phyloP scores from a whole-genome alignment of 2,797 vertebrate species.

The Acestrorhynchus altus region DNA sequence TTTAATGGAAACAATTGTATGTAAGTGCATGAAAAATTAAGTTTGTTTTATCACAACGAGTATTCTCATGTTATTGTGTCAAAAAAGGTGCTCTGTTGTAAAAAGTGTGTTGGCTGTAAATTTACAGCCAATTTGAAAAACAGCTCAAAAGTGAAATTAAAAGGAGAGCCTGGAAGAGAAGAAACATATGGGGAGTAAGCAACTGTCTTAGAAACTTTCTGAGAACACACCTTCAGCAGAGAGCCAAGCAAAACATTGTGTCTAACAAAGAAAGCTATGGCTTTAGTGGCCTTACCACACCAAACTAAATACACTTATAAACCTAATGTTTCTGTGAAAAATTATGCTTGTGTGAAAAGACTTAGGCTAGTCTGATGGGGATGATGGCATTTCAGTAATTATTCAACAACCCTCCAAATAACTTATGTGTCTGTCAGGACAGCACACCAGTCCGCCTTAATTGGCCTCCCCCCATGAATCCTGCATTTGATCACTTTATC shows the following conservation, averaged over 20 bases:
- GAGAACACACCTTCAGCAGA: not conserved
- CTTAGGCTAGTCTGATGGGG: not conserved
- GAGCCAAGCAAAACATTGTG: not conserved
- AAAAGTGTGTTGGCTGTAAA: no score
- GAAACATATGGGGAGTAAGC: no score
- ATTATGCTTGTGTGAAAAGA: not conserved
- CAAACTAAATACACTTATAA: not conserved
- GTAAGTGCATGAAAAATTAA: no score
- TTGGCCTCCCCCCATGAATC: not conserved
- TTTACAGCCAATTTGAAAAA: no score
- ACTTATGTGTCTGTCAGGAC: not conserved
- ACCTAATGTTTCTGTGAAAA: not conserved
- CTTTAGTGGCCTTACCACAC: not conserved
- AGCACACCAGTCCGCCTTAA: not conserved
- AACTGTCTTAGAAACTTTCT: no score
- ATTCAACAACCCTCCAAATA: not conserved
- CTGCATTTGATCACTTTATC: not conserved
- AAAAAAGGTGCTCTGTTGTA: no score
- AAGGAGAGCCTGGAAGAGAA: no score
- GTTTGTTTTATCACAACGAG: no score
- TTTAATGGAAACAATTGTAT: no score
- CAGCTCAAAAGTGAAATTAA: no score
- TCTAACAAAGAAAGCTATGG: not conserved
- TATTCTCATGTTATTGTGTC: no score
- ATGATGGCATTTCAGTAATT: not conserved